phyloP scores from a whole-genome alignment of 2,113 vertebrate genomes.

The Callionymus lyra region DNA sequence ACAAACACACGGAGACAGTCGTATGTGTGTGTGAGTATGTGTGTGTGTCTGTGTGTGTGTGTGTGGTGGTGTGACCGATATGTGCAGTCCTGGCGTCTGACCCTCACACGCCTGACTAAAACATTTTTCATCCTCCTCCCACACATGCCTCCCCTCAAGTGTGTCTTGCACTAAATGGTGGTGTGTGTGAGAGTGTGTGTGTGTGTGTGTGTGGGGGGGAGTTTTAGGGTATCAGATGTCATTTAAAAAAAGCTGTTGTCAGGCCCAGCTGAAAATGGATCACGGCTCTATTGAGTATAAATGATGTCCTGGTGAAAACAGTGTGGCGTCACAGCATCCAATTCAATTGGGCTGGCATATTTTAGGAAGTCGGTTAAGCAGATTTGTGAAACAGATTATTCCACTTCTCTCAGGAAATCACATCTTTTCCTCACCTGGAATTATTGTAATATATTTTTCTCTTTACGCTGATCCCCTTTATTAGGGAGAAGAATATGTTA shows the following conservation, averaged over 20 bases:
- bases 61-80: constrained; percentile 21
- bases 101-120: constrained; percentile 32
- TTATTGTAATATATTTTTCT: no score
- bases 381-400: no score
- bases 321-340: constrained; percentile 28
- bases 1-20: constrained; percentile 21
- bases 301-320: constrained; percentile 41
- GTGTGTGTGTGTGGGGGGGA: no score
- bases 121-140: constrained; percentile 24
- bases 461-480: no score
- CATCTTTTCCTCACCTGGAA: no score
- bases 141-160: constrained; percentile 28
- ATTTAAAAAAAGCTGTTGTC: constrained; percentile 60
- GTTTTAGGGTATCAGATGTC: constrained; percentile 52
- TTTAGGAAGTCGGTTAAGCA: constrained; percentile 10
- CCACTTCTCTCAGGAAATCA: no score
- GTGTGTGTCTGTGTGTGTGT: constrained; percentile 16
- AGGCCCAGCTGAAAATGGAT: constrained; percentile 53
- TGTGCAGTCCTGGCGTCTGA: constrained; percentile 37
- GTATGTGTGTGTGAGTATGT: constrained; percentile 8
- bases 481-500: no score
- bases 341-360: no score
- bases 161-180: constrained; percentile 31
- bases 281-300: constrained; percentile 46
- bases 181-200: no score